Evolutionary conservation across 92 coral and sea anemone species (phyloP).

Genomic region (Phenganax subtilis): DNA sequence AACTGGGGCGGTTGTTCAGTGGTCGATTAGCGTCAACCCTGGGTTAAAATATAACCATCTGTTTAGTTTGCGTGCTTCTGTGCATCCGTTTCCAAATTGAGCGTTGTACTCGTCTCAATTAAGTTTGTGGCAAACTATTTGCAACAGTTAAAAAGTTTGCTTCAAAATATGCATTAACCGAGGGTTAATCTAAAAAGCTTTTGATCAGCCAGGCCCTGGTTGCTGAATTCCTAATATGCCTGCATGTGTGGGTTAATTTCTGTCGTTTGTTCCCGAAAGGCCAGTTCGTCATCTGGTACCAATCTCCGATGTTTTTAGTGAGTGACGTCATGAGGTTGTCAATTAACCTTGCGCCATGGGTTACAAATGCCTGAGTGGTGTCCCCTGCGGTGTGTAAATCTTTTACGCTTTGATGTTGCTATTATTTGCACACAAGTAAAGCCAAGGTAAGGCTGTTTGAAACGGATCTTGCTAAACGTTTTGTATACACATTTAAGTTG

Average conservation of each 20-base stretch:
- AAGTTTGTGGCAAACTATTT: no score
- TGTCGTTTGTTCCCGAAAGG: not conserved
- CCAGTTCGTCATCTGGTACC: slow-evolving; percentile 12
- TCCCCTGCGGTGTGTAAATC: slow-evolving; percentile 33
- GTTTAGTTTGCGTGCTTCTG: no score
- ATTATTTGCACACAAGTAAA: slow-evolving; percentile 5
- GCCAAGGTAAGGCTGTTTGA: slow-evolving; percentile 11
- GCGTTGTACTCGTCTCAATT: no score
- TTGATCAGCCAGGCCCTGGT: not conserved
- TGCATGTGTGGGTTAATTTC: not conserved
- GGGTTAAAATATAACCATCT: no score
- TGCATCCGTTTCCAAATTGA: no score
- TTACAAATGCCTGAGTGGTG: slow-evolving; percentile 21
- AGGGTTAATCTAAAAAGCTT: not conserved
- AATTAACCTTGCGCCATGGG: slow-evolving; percentile 19
- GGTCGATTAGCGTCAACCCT: no score
- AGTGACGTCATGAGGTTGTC: slow-evolving; percentile 36
- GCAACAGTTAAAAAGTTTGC: no score
- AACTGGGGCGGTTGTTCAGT: no score
- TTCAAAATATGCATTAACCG: not conserved
- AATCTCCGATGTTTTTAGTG: slow-evolving; percentile 32
- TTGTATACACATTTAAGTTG: slow-evolving; percentile 2
- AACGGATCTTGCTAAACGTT: slow-evolving; percentile 34
- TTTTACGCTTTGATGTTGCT: slow-evolving; percentile 18
- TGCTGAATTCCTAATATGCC: not conserved